phyloP scores from a whole-genome alignment of 2,888 invertebrate genomes.

The Ariolimax columbianus region DNA sequence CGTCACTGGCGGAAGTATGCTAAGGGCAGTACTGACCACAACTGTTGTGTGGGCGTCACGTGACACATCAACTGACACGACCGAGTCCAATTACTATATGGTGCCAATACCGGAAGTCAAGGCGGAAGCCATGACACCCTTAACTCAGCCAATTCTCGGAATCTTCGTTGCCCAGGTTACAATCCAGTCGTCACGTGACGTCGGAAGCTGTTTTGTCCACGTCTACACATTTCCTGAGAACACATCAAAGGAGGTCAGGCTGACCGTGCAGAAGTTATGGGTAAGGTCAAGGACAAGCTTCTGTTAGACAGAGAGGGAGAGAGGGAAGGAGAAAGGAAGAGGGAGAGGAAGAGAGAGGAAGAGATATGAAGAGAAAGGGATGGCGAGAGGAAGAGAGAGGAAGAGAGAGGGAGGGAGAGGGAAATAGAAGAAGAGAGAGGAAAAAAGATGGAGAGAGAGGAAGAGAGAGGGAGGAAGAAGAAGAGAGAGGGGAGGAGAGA shows the following conservation, averaged over 20 bases:
- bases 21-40: slow-evolving; percentile 33
- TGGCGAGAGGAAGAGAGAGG: background rate
- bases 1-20: slow-evolving; percentile 21
- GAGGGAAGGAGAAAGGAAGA: background rate
- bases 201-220: background rate
- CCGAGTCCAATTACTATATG: slow-evolving; percentile 28
- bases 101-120: slow-evolving; percentile 13
- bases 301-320: too few relatives aligned
- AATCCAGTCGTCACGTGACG: slow-evolving; percentile 12
- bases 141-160: slow-evolving; percentile 46
- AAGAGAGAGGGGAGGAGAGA: background rate
- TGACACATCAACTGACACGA: background rate
- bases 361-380: background rate
- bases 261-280: slow-evolving; percentile 51
- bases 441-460: too few relatives aligned
- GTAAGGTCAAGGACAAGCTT: too few relatives aligned
- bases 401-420: background rate
- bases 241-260: slow-evolving; percentile 51
- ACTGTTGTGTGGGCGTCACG: background rate
- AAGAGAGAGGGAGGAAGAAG: background rate
- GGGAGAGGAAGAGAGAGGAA: background rate
- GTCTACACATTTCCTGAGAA: slow-evolving; percentile 48
- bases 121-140: background rate
- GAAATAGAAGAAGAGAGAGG: too few relatives aligned
- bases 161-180: slow-evolving; percentile 19